Percentiles rank a stretch among this genome's conserved stretches.
Conservation (phyloP, 64 coral and sea anemone genomes). For the Dendrophyllia cribrosa region DNA sequence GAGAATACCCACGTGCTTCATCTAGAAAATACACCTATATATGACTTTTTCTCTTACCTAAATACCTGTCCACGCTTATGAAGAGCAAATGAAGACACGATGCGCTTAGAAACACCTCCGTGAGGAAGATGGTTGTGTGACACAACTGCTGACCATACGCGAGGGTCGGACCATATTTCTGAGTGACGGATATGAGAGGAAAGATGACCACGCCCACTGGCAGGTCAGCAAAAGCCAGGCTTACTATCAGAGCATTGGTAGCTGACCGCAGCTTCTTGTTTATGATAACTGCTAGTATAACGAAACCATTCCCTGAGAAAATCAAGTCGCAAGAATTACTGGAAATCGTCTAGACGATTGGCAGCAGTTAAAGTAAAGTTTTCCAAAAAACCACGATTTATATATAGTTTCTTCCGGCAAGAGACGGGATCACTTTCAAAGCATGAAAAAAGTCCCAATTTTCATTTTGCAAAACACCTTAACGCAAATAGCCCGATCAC, state of each 20-base stretch:
- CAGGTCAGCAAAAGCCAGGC: constrained; percentile 82
- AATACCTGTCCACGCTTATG: constrained; percentile 79
- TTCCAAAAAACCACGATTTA: too few relatives aligned
- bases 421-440: too few relatives aligned
- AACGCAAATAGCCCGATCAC: too few relatives aligned
- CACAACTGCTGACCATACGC: constrained; percentile 53
- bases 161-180: constrained; percentile 72
- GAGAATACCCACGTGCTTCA: too few relatives aligned
- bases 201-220: constrained; percentile 78
- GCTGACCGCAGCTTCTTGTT: constrained; percentile 58
- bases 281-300: constrained; percentile 61
- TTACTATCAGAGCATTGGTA: constrained; percentile 80
- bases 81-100: constrained; percentile 91
- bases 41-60: not conserved
- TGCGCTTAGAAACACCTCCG: constrained; percentile 81
- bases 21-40: too few relatives aligned
- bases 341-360: too few relatives aligned
- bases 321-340: not conserved
- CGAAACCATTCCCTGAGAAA: constrained; percentile 70
- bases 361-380: too few relatives aligned
- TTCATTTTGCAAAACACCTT: too few relatives aligned
- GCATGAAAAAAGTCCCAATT: too few relatives aligned
- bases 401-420: too few relatives aligned
- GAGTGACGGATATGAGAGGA: constrained; percentile 74
- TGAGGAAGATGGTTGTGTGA: constrained; percentile 79